These are phyloP conservation scores for Takifugu rubripes DNA, from an alignment of 2,797 vertebrate genomes.

Conservation along the genomic window DNA sequence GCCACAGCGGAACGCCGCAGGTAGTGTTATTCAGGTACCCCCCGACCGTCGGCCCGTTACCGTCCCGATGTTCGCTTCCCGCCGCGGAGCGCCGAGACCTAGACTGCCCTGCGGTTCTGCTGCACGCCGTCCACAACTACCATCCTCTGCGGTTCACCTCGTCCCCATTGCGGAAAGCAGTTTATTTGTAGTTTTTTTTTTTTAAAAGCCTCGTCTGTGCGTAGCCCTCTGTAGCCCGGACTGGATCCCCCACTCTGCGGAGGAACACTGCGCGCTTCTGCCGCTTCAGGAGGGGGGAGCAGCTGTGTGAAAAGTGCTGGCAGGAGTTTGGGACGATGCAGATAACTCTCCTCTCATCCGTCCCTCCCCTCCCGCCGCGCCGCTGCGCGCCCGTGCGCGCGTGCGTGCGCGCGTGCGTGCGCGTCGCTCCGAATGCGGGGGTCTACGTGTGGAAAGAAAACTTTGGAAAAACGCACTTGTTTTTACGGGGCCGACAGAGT, in stretches of 20 bases:
- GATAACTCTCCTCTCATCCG: constrained; percentile 34
- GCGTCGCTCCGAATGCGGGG: not conserved
- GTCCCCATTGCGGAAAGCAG: constrained; percentile 44
- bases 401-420: not conserved
- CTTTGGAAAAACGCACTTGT: not conserved
- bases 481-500: not conserved
- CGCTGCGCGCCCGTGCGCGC: not conserved
- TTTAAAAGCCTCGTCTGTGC: not conserved
- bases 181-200: not conserved
- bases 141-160: constrained; percentile 29
- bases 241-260: constrained; percentile 23
- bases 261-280: constrained; percentile 26
- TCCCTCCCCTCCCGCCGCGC: not conserved
- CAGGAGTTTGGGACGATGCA: constrained; percentile 54
- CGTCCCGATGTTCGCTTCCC: constrained; percentile 22
- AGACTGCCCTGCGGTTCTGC: constrained; percentile 18
- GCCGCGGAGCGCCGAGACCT: constrained; percentile 23
- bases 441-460: not conserved
- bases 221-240: constrained; percentile 12
- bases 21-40: constrained; percentile 50
- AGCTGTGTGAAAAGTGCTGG: constrained; percentile 32
- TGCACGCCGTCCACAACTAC: constrained; percentile 17
- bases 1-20: constrained; percentile 43
- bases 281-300: constrained; percentile 45
- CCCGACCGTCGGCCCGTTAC: constrained; percentile 24